phyloP scores from a whole-genome alignment of 2,113 vertebrate genomes.

The Crotophaga sulcirostris region DNA sequence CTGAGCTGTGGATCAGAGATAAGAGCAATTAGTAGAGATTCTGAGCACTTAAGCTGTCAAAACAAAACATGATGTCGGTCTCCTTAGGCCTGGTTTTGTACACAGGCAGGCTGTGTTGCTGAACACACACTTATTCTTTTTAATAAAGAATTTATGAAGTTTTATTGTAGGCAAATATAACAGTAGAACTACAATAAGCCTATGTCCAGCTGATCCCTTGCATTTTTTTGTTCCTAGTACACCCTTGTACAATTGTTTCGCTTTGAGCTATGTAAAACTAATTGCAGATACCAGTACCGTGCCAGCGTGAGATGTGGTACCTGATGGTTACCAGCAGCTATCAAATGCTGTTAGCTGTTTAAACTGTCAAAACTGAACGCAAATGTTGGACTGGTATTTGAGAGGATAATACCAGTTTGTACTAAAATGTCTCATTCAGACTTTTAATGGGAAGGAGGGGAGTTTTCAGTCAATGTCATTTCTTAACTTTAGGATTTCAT shows the following conservation, averaged over 20 bases:
- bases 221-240: neutral
- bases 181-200: neutral
- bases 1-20: neutral
- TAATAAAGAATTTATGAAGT: neutral
- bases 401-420: neutral
- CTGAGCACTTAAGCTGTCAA: neutral
- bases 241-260: neutral
- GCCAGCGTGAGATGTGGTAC: neutral
- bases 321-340: constrained; percentile 4
- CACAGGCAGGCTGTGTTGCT: neutral
- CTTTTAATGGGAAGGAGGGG: neutral
- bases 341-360: neutral
- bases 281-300: neutral
- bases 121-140: neutral
- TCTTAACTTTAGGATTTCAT: neutral
- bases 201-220: neutral
- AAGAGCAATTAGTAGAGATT: neutral
- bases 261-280: neutral
- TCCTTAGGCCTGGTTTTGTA: neutral
- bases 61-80: neutral
- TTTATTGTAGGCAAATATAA: neutral
- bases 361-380: neutral
- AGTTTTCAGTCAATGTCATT: neutral
- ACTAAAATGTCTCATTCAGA: constrained; percentile 6
- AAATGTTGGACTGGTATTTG: neutral